phyloP scores from a whole-genome alignment of 2,888 invertebrate species.

The Geophilus truncorum region DNA sequence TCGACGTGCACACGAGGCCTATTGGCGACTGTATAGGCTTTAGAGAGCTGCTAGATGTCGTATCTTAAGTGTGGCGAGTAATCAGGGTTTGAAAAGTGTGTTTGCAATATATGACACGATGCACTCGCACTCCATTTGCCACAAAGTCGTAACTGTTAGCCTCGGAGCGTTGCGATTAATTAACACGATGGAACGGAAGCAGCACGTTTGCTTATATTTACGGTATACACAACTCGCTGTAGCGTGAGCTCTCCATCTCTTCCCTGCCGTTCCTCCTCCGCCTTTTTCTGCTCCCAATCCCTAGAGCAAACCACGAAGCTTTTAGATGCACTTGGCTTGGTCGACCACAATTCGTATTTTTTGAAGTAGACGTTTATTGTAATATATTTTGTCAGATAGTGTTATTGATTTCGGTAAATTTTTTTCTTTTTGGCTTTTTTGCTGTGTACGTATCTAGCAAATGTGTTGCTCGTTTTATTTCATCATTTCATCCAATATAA shows the following conservation, averaged over 20 bases:
- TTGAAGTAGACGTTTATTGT: conserved; percentile 1
- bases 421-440: neutral
- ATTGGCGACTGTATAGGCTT: neutral
- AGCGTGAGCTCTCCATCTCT: neutral
- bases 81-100: conserved; percentile 23
- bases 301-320: conserved; percentile 1
- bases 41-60: neutral
- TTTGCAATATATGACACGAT: conserved; percentile 27
- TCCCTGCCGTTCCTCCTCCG: neutral
- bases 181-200: conserved; percentile 13
- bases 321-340: conserved; percentile 24
- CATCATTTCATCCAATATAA: neutral
- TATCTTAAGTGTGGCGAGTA: conserved; percentile 13
- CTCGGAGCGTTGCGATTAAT: conserved; percentile 11
- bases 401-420: conserved; percentile 9
- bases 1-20: neutral
- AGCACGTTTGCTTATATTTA: conserved; percentile 21
- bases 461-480: neutral
- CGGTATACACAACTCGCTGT: neutral
- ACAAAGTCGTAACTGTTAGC: conserved; percentile 21
- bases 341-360: conserved; percentile 20
- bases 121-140: conserved; percentile 24
- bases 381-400: conserved; percentile 24
- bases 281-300: conserved; percentile 19
- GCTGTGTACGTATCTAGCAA: neutral